Evolutionary conservation across 1,140 invertebrate species (phyloP).

Genomic region (Dendroctonus valens): DNA sequence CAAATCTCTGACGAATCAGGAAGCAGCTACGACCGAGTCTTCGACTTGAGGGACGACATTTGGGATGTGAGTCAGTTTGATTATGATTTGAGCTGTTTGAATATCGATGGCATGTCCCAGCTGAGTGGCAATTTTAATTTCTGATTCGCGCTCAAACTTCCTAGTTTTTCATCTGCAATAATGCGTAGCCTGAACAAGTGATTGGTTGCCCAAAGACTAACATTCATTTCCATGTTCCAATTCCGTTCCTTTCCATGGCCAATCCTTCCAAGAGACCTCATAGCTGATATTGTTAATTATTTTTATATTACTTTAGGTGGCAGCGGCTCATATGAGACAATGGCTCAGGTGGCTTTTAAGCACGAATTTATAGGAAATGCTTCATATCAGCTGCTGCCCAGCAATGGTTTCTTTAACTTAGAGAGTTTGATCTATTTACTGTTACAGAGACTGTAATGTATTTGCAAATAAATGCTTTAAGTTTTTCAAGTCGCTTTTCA

Average conservation of each 20-base stretch:
- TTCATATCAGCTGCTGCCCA: no score
- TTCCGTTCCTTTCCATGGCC: background rate
- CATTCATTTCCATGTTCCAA: no score
- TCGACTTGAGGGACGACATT: conserved; percentile 45
- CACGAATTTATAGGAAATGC: no score
- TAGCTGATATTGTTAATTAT: conserved; percentile 5
- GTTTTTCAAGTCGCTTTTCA: conserved; percentile 48
- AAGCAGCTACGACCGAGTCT: conserved; percentile 41
- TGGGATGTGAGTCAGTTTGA: conserved; percentile 49
- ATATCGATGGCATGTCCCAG: conserved; percentile 42
- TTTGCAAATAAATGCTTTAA: conserved; percentile 47
- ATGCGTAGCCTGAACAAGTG: no score
- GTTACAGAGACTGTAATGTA: conserved; percentile 45
- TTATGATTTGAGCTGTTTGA: conserved; percentile 46
- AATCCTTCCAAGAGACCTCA: background rate
- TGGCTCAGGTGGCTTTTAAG: no score
- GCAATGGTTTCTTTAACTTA: conserved; percentile 12
- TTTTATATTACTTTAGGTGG: no score
- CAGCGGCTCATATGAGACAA: no score
- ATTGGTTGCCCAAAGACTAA: no score
- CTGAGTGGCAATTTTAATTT: conserved; percentile 37
- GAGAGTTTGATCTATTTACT: conserved; percentile 41
- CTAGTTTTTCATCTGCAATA: background rate
- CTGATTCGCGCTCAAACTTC: background rate
- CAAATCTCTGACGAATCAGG: conserved; percentile 42